Evolutionary conservation across 2,888 invertebrate genomes (phyloP), one percentile per base, ranked within the genome.

Genomic region (Calameuta idolon): DNA sequence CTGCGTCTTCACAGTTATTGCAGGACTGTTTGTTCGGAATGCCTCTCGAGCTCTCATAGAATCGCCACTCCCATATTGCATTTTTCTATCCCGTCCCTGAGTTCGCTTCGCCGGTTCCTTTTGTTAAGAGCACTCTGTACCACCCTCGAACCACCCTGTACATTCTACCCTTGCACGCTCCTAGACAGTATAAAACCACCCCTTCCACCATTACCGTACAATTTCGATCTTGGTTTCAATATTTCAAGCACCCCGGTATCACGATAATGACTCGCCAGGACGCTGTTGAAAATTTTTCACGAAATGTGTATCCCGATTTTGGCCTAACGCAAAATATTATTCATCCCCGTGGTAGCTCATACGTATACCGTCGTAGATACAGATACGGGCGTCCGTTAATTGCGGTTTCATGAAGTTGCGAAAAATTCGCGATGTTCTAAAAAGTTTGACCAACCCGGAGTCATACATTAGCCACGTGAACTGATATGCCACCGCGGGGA

Each of bases 371-470:
- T 9, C 9, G 55, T 55, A 55, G 2, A 55, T 55, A 55, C 23
- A 23, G 55, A 23, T 23, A 55, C 23, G 30, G 23, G 74, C 31
- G 11, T 31, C n/a, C 74, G n/a, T 23, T 74, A 74, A 74, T 74
- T n/a, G 34, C 31, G 23, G 12, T 34, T 12, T 23, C 37, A 23
- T 31, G 11, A 35, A 74, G 34, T 35, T 37, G n/a, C 37, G 4
- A n/a, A 71, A 71, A 74, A 74, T 74, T 9, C 34, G 11, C 34
- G 35, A 34, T 30, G 11, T 74, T 74, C 80, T 76, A 76, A 82
- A 86, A 88, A 87, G 85, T 87, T 86, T 85, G 85, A 81, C 82
- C 84, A 82, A 83, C 83, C 81, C 83, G 81, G 77, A 81, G 83
- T 81, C 82, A 81, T 84, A 83, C 83, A 81, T 83, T 85, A 83